Evolutionary conservation across 2,797 vertebrate species (phyloP).

Genomic region (Sebastes hubbsi): DNA sequence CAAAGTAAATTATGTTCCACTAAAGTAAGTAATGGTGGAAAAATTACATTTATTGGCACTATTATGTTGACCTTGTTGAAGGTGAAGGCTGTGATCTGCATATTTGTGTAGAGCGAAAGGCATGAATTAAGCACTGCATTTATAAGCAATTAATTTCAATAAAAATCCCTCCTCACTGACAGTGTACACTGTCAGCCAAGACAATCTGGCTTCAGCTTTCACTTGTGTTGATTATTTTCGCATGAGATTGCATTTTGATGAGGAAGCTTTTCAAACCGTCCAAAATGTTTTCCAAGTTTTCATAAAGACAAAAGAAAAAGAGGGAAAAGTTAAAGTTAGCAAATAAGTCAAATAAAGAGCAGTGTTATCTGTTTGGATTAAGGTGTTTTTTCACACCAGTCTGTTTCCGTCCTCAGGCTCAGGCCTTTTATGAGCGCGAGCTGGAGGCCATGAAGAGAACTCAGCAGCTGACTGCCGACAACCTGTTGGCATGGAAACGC

Average conservation of each 20-base stretch:
- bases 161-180: not conserved
- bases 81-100: conserved; percentile 20
- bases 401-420: conserved; percentile 74
- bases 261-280: not conserved
- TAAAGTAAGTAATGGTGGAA: not conserved
- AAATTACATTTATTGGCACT: not conserved
- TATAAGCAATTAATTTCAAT: conserved; percentile 24
- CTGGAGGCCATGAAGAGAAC: conserved; percentile 97
- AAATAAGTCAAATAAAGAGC: not conserved
- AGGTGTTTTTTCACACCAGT: not conserved
- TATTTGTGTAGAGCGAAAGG: not conserved
- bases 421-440: conserved; percentile 95
- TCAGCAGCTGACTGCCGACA: conserved; percentile 95
- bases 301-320: no score
- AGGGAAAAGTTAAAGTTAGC: not conserved
- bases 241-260: conserved; percentile 4
- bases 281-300: not conserved
- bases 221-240: not conserved
- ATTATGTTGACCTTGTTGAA: not conserved
- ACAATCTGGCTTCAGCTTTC: conserved; percentile 4
- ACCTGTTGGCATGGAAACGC: conserved; percentile 93
- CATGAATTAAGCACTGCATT: conserved; percentile 7
- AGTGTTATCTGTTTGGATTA: not conserved
- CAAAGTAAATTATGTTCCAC: not conserved
- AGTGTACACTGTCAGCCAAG: conserved; percentile 4